phyloP scores from a whole-genome alignment of 35 echinoderm and acorn worm species.

The Apostichopus parvimensis region DNA sequence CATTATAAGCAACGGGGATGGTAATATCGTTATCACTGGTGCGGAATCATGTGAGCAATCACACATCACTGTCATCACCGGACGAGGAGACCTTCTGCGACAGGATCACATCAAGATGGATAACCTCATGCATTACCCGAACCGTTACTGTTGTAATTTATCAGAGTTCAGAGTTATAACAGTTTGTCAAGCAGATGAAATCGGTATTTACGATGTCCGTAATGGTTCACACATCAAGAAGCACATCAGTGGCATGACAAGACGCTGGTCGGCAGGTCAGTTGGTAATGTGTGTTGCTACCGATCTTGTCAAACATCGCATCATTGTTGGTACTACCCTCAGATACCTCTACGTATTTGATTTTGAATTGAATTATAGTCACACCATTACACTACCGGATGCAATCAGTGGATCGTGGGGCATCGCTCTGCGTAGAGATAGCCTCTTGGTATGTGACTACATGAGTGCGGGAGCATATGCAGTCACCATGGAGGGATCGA shows the following conservation, averaged over 20 bases:
- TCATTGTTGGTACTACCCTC: neutral
- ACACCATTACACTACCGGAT: slow-evolving; percentile 14
- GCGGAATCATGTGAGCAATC: neutral
- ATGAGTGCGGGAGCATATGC: neutral
- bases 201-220: slow-evolving; percentile 8
- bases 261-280: neutral
- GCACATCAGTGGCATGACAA: neutral
- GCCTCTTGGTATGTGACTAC: slow-evolving; percentile 6
- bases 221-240: neutral
- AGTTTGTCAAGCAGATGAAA: neutral
- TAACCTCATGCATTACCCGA: neutral
- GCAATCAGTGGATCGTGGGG: neutral
- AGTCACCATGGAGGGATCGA: neutral
- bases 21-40: slow-evolving; percentile 22
- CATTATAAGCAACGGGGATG: no score
- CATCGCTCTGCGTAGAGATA: neutral
- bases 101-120: neutral
- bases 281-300: neutral
- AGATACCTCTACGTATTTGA: slow-evolving; percentile 18
- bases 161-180: slow-evolving; percentile 4
- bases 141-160: neutral
- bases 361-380: neutral
- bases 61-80: neutral
- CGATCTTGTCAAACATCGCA: neutral
- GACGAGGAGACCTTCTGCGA: neutral